Conservation (phyloP, 2,888 invertebrate genomes). For the Cremastinae sp. region DNA sequence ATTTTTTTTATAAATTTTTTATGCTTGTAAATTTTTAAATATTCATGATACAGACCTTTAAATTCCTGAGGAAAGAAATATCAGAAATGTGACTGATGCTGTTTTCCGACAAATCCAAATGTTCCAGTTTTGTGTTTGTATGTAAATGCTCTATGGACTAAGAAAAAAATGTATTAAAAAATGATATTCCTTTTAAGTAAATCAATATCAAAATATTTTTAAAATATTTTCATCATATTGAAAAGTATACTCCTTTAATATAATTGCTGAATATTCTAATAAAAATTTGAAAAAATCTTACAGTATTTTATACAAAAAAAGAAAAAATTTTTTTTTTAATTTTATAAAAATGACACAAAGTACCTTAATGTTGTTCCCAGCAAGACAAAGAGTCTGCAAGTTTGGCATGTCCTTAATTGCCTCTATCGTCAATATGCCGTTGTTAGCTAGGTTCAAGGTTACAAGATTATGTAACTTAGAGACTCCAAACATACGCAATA, state of each 20-base stretch:
- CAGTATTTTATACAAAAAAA: too few relatives aligned
- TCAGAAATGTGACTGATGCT: conserved; percentile 92
- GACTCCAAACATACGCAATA: conserved; percentile 93
- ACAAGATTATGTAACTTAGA: conserved; percentile 90
- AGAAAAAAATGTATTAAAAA: conserved; percentile 1
- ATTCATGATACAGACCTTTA: conserved; percentile 85
- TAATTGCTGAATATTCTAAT: not conserved
- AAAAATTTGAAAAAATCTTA: not conserved
- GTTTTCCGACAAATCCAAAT: conserved; percentile 94
- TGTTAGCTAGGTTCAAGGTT: conserved; percentile 91
- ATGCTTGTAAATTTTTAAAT: conserved; percentile 22
- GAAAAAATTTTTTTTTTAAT: not conserved
- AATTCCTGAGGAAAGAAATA: conserved; percentile 89
- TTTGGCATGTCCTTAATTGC: conserved; percentile 92
- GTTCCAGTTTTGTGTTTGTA: conserved; percentile 89
- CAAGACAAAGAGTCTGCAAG: conserved; percentile 90
- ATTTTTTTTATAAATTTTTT: too few relatives aligned
- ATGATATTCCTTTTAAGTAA: not conserved
- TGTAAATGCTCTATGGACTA: conserved; percentile 93
- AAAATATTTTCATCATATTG: not conserved
- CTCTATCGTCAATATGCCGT: conserved; percentile 93
- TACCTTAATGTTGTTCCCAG: conserved; percentile 94
- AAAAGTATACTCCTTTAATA: not conserved
- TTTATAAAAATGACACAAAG: conserved; percentile 11
- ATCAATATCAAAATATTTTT: not conserved